phyloP scores from a whole-genome alignment of 2,888 invertebrate genomes.

The Ophion slaviceki region DNA sequence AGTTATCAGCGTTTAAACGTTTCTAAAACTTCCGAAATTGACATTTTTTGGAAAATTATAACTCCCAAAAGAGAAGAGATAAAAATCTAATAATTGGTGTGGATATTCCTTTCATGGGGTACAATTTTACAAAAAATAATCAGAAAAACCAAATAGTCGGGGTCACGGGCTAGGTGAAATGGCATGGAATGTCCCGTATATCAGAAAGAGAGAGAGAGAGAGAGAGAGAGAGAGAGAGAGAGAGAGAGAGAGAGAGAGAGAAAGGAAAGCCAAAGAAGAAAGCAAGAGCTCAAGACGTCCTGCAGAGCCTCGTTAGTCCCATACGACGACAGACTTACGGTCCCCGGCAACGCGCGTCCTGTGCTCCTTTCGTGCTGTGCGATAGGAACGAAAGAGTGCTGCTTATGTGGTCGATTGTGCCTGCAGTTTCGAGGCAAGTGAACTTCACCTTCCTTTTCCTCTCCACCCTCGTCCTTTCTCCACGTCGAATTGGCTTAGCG shows the following conservation, averaged over 20 bases:
- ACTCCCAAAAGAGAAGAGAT: too few species aligned
- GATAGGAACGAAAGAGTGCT: slow-evolving; percentile 64
- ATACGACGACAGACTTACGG: slow-evolving; percentile 73
- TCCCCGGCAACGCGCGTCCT: slow-evolving; percentile 14
- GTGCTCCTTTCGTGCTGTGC: not conserved
- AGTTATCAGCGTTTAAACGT: too few species aligned
- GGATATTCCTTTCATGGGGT: too few species aligned
- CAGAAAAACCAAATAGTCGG: too few species aligned
- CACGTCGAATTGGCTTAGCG: slow-evolving; percentile 39
- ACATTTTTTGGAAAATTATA: too few species aligned
- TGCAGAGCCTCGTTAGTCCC: slow-evolving; percentile 71
- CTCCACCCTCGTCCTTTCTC: not conserved
- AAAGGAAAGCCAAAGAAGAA: not conserved
- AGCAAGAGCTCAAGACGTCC: slow-evolving; percentile 25
- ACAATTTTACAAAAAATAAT: too few species aligned
- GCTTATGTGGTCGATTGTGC: slow-evolving; percentile 32
- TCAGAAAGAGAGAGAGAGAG: not conserved
- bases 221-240: slow-evolving; percentile 7
- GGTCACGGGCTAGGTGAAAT: too few species aligned
- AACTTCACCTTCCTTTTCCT: slow-evolving; percentile 1
- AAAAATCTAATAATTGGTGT: too few species aligned
- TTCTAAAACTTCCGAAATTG: too few species aligned
- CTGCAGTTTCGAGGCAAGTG: slow-evolving; percentile 3
- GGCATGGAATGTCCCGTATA: too few species aligned
- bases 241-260: slow-evolving; percentile 7